Evolutionary conservation across 2,113 vertebrate genomes (phyloP), one percentile per base, ranked within the genome.

Genomic region (Phocoena phocoena): DNA sequence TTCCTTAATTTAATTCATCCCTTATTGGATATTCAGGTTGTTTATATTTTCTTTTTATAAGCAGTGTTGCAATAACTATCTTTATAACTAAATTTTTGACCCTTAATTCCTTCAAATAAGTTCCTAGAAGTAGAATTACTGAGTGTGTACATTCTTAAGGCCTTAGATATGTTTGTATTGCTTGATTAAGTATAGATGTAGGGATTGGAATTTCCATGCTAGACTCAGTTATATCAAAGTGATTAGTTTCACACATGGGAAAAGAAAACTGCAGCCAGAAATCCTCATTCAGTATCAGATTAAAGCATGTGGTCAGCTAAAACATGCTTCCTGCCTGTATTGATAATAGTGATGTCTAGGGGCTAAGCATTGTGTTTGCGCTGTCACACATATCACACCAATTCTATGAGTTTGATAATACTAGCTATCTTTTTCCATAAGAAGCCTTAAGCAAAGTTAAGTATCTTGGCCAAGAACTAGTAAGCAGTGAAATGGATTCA

Each of bases 101-200:
- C 41, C 15, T 83, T 90, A 90, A 88, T 88, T 83, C 15, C 67
- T 96, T 92, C 96, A 90, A 38, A 36, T 94, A 94, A 92, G 68
- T 87, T 90, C 47, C 26, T 83, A 93, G 36, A 93, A 79, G 71
- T 79, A 79, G 55, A 79, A 86, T 77, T 82, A 68, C 28, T 92
- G 23, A 96, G 2, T 63, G 38, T 55, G 38, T 50, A 92, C n/a
- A 68, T 87, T 90, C 74, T 93, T 58, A 82, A 95, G n/a, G 41
- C 31, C 28, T 87, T 70, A 31, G 13, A 70, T 63, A 38, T 90
- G 33, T 73, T 92, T 60, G 58, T 62, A 60, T 80, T 80, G 13
- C 82, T 96, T 14, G 86, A 14, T 93, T 86, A 90, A 90, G 53
- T 58, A 65, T 47, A 90, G 62, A 83, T 86, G 15, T 90, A 53